Evolutionary conservation across 1,140 invertebrate genomes (phyloP), one percentile per base, ranked within the genome.

Genomic region (Bombus difficillimus): DNA sequence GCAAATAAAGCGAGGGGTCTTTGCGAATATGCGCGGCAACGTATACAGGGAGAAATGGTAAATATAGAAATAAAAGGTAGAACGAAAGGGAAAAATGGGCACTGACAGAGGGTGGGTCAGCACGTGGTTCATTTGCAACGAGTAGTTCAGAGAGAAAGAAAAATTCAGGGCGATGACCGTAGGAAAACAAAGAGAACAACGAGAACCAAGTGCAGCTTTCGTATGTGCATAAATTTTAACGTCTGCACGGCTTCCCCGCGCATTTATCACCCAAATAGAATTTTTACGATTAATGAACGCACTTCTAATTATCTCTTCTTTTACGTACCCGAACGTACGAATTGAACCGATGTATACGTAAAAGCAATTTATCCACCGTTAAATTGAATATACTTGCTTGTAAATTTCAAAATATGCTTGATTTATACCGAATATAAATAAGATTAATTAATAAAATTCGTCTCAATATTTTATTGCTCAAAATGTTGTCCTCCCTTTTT

Each of bases 161-260:
- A 84, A 81, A 81, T 75, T 79, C 74, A 53, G 86, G 83, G 32
- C 85, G 79, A 90, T 87, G 78, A 87, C 88, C 88, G 77, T n/a
- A 43, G 73, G 76, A 57, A 87, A 90, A 84, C 37, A 83, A 80
- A 89, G 59, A 53, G 53, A 64, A 69, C n/a, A 68, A 28, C n/a
- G 53, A 39, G 43, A 71, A 71, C 39, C 80, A 68, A 87, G 66
- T 43, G 71, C 81, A 78, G 76, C 32, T 80, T 68, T 71, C 64
- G 72, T 82, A 62, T 47, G 66, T 78, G 74, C 75, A 79, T 89
- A 82, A 57, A 88, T 88, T 88, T 73, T 28, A n/a, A 79, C 37
- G 53, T 34, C 22, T 32, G 43, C 22, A 25, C 37, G 18, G 8
- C 28, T 34, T 37, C n/a, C 47, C n/a, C 34, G 8, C 9, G 10